Conservation (phyloP, 2,113 vertebrate genomes). For the Paracanthobrama guichenoti region DNA sequence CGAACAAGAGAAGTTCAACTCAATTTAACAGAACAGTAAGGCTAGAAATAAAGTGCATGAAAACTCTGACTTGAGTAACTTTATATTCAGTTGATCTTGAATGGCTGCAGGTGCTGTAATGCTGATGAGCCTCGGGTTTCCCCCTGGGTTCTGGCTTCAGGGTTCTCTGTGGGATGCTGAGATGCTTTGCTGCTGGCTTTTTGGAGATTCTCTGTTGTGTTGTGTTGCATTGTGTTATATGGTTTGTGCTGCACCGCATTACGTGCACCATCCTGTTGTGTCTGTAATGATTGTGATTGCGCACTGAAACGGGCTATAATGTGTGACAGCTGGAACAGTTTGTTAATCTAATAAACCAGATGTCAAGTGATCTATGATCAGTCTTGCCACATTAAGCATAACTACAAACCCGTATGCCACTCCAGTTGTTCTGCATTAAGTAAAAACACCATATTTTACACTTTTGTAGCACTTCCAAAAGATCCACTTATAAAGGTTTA, state of each 20-base stretch:
- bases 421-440: not conserved
- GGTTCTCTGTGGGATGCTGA: not conserved
- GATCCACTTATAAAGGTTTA: not conserved
- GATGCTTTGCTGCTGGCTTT: not conserved
- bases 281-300: not conserved
- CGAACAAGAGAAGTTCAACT: not conserved
- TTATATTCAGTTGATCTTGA: not conserved
- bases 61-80: not conserved
- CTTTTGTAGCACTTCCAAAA: not conserved
- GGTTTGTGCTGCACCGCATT: not conserved
- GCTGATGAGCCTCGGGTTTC: not conserved
- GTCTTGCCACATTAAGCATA: conserved; percentile 16
- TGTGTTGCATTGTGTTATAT: not conserved
- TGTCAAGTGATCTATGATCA: conserved; percentile 35
- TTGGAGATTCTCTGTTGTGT: not conserved
- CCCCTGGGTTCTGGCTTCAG: not conserved
- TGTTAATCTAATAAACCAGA: conserved; percentile 27
- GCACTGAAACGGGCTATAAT: not conserved
- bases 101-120: not conserved
- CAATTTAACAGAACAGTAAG: not conserved
- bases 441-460: not conserved
- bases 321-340: conserved; percentile 20
- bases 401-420: not conserved
- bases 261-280: not conserved
- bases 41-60: not conserved